These are phyloP conservation scores for Chloroclystis v-ata DNA, from an alignment of 2,888 invertebrate species.

Conservation along the genomic window DNA sequence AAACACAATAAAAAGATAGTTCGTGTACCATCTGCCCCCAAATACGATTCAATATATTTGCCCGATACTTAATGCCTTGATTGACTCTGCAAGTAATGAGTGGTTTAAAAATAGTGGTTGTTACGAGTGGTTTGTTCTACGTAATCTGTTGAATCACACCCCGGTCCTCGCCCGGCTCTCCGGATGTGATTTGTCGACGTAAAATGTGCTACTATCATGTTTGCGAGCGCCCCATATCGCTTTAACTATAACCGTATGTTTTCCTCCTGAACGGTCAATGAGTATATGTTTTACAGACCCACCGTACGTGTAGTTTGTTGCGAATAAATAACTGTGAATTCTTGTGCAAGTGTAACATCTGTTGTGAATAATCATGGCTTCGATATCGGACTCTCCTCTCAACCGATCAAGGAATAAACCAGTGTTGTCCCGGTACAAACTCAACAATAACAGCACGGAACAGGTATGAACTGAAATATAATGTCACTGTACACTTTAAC, in stretches of 20 bases:
- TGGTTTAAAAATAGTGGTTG: slow-evolving; percentile 32
- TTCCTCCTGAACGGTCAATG: slow-evolving; percentile 58
- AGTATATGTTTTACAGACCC: slow-evolving; percentile 35
- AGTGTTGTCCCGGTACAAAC: slow-evolving; percentile 66
- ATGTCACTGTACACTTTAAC: neutral
- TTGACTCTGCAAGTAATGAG: slow-evolving; percentile 28
- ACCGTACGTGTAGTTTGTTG: slow-evolving; percentile 15
- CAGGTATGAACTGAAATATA: slow-evolving; percentile 47
- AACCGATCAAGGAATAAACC: slow-evolving; percentile 63
- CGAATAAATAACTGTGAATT: slow-evolving; percentile 24
- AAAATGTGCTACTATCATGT: slow-evolving; percentile 68
- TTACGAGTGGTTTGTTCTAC: slow-evolving; percentile 37
- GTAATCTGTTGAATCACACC: slow-evolving; percentile 68
- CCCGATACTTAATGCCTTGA: too few relatives aligned
- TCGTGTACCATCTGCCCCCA: too few relatives aligned
- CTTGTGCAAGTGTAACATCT: slow-evolving; percentile 24
- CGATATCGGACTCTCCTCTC: slow-evolving; percentile 62
- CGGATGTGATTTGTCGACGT: slow-evolving; percentile 77
- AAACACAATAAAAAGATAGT: too few relatives aligned
- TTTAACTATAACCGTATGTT: slow-evolving; percentile 66
- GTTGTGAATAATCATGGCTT: slow-evolving; percentile 49
- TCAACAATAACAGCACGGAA: slow-evolving; percentile 38
- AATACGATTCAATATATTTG: too few relatives aligned
- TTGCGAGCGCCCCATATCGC: slow-evolving; percentile 51
- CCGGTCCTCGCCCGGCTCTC: slow-evolving; percentile 54